Evolutionary conservation across 1,140 invertebrate species (phyloP).

Genomic region (Apocrypta bakeri): DNA sequence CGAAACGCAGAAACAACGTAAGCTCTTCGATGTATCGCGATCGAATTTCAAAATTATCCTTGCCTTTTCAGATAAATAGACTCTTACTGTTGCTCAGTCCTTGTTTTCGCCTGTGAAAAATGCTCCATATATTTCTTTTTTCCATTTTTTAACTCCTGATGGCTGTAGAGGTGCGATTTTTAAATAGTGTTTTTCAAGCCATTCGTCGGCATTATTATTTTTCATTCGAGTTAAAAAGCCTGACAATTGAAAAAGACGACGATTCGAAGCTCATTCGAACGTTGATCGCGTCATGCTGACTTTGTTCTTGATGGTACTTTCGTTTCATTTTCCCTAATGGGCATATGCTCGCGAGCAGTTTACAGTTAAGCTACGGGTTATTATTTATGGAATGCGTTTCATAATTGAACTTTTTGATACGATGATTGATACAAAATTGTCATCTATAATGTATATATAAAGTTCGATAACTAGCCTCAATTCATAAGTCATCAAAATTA

Average conservation of each 20-base stretch:
- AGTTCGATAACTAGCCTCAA: too few relatives aligned
- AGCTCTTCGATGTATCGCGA: not conserved
- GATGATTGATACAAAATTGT: too few relatives aligned
- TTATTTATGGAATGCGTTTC: not conserved
- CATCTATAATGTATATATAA: too few relatives aligned
- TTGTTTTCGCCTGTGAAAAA: not conserved
- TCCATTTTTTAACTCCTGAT: not conserved
- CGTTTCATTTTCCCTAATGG: not conserved
- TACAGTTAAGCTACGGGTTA: not conserved
- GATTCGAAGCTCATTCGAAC: too few relatives aligned
- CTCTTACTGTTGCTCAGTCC: not conserved
- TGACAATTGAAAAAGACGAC: not conserved
- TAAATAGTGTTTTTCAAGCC: not conserved
- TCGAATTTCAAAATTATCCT: slow-evolving; percentile 17
- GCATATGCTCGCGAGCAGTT: not conserved
- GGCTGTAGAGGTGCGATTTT: not conserved
- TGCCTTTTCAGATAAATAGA: slow-evolving; percentile 5
- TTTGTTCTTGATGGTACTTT: not conserved
- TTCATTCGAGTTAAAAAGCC: not conserved
- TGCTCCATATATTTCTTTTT: not conserved
- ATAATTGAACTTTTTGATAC: not conserved
- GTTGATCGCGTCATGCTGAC: not conserved
- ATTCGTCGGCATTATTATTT: too few relatives aligned
- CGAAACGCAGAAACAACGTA: not conserved
- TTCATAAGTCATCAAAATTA: too few relatives aligned